These are phyloP conservation scores for Acanthornis magna DNA, from an alignment of 2,797 vertebrate genomes.

Conservation along the genomic window DNA sequence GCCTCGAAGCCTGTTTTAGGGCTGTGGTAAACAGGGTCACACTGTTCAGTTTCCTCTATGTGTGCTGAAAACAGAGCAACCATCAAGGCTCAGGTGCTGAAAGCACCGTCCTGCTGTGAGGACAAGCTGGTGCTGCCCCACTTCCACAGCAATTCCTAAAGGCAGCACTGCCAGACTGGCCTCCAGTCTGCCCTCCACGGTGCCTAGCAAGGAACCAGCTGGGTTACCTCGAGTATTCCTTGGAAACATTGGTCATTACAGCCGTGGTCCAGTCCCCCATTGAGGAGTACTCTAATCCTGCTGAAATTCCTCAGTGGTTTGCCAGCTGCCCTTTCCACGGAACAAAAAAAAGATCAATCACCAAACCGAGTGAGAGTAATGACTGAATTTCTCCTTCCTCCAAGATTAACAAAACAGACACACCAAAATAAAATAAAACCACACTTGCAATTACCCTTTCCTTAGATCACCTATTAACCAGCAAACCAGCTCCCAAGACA, in stretches of 20 bases:
- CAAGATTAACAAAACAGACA: constrained; percentile 19
- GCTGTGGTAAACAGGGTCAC: neutral
- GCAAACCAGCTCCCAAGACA: neutral
- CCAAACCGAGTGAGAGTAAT: neutral
- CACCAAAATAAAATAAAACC: neutral
- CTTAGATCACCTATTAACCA: neutral
- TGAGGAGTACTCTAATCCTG: neutral
- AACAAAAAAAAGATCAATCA: neutral
- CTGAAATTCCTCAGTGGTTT: neutral
- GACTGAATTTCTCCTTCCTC: neutral
- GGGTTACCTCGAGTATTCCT: neutral
- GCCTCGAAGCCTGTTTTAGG: neutral
- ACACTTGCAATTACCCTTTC: constrained; percentile 2
- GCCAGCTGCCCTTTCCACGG: neutral
- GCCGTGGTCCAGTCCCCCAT: neutral
- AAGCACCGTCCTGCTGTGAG: neutral
- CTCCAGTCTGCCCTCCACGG: neutral
- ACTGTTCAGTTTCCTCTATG: neutral
- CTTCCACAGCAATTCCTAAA: neutral
- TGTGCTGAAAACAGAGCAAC: neutral
- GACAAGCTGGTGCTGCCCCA: neutral
- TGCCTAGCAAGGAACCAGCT: neutral
- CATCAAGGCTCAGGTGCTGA: neutral
- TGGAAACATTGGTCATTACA: neutral
- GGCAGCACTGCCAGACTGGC: neutral